phyloP scores from a whole-genome alignment of 2,113 vertebrate species.

The Pedetes capensis region DNA sequence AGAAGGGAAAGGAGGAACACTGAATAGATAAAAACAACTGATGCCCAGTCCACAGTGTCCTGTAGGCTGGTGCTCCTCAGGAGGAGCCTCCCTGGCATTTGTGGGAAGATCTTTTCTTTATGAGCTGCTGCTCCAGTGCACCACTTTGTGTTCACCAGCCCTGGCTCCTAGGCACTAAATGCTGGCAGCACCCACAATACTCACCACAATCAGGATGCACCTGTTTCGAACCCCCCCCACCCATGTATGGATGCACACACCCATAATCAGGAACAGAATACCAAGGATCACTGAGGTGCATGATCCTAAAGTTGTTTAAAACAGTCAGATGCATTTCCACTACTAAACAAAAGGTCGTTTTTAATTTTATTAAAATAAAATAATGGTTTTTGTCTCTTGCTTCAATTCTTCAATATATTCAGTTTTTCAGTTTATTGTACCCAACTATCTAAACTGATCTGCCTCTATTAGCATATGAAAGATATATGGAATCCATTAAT shows the following conservation, averaged over 20 bases:
- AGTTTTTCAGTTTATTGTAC: background rate
- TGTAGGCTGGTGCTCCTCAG: background rate
- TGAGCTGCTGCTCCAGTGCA: background rate
- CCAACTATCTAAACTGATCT: background rate
- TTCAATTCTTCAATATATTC: no score
- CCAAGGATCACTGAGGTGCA: background rate
- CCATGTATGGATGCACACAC: background rate
- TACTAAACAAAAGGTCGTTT: background rate
- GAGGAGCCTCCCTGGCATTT: background rate
- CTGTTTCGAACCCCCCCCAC: background rate
- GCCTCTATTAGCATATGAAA: background rate
- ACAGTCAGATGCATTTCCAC: background rate
- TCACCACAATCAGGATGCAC: background rate
- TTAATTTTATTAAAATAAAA: constrained; percentile 14
- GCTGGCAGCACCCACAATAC: background rate
- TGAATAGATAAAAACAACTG: background rate
- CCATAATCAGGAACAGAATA: background rate
- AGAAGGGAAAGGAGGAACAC: background rate
- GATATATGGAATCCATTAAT: background rate
- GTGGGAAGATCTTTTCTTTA: background rate
- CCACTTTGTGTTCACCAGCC: background rate
- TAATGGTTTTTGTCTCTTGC: background rate
- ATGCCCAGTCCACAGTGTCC: background rate
- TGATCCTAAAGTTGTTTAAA: background rate
- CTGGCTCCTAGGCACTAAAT: background rate